These are phyloP conservation scores for Saturnia japonica DNA, from an alignment of 2,888 invertebrate species.

Conservation along the genomic window DNA sequence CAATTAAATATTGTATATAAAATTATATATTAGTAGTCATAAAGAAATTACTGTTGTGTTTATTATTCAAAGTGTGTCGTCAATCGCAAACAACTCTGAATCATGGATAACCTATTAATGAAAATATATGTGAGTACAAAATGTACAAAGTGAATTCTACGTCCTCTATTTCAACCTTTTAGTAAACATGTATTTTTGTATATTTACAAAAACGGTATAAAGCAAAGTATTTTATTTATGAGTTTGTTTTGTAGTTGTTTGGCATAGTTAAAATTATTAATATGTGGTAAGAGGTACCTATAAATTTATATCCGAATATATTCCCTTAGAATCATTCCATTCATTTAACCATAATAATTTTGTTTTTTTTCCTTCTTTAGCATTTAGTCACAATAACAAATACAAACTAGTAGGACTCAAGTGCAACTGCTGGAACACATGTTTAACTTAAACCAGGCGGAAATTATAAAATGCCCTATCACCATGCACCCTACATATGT, in stretches of 20 bases:
- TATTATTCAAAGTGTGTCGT: background rate
- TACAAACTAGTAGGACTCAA: no score
- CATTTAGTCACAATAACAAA: no score
- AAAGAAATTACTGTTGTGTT: background rate
- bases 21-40: no score
- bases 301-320: background rate
- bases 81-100: background rate
- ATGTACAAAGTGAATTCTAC: background rate
- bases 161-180: slow-evolving; percentile 2
- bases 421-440: no score
- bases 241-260: background rate
- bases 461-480: no score
- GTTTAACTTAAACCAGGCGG: no score
- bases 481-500: no score
- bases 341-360: background rate
- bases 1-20: background rate
- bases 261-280: background rate
- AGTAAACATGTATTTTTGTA: background rate
- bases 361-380: no score
- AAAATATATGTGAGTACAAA: slow-evolving; percentile 8
- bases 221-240: background rate
- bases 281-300: background rate
- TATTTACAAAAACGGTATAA: background rate
- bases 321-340: background rate
- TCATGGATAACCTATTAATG: slow-evolving; percentile 17